Conservation (phyloP, 1,140 invertebrate species). For the Dysdera silvatica region DNA sequence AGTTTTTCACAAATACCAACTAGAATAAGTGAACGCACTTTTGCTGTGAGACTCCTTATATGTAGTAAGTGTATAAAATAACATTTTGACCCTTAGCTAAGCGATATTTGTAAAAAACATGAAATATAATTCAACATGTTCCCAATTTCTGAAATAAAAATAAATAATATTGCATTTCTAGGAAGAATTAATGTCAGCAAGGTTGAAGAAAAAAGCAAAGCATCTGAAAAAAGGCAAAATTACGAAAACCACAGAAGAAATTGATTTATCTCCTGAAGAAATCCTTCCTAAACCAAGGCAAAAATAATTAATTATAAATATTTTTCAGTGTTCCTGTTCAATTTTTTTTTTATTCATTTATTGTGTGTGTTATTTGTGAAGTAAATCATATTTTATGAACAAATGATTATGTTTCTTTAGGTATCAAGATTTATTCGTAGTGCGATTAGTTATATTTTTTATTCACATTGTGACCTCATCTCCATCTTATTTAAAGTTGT, state of each 20-base stretch:
- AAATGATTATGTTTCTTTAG: constrained; percentile 39
- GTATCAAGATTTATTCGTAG: constrained; percentile 68
- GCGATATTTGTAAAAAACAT: too few species aligned
- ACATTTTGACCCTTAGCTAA: too few species aligned
- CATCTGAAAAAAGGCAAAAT: constrained; percentile 50
- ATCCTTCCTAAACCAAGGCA: constrained; percentile 61
- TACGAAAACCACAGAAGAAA: constrained; percentile 30
- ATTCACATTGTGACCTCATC: constrained; percentile 36
- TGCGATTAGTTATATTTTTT: constrained; percentile 63
- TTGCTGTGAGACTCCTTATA: too few species aligned
- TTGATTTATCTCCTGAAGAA: constrained; percentile 56
- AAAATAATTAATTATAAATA: constrained; percentile 43
- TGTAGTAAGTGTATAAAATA: too few species aligned
- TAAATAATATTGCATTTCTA: not conserved
- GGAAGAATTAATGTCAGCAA: constrained; percentile 30
- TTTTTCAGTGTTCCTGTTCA: too few species aligned
- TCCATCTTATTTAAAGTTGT: constrained; percentile 40
- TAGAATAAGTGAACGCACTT: too few species aligned
- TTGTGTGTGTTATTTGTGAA: not conserved
- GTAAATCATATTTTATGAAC: not conserved
- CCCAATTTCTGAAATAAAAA: too few species aligned
- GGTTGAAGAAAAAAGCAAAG: constrained; percentile 36
- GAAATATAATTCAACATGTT: too few species aligned
- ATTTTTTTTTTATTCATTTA: too few species aligned
- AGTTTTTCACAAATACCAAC: too few species aligned